phyloP scores from a whole-genome alignment of 2,113 vertebrate species.

The Myiozetetes cayanensis region DNA sequence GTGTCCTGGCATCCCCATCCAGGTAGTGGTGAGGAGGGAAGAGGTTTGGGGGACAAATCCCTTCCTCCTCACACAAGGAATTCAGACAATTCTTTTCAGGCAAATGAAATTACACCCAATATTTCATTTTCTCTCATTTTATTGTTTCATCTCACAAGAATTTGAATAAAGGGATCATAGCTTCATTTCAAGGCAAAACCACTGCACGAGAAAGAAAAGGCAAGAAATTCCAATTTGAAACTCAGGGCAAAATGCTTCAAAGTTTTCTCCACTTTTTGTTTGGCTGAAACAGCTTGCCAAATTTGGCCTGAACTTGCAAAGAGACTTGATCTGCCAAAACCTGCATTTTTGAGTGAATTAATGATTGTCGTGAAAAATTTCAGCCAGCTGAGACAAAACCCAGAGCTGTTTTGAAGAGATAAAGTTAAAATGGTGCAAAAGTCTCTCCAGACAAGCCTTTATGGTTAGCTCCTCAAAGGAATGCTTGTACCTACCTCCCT shows the following conservation, averaged over 20 bases:
- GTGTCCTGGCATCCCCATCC: background rate
- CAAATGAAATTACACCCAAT: background rate
- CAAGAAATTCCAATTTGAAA: background rate
- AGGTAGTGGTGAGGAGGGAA: background rate
- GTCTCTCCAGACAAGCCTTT: constrained; percentile 40
- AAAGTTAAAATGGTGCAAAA: constrained; percentile 62
- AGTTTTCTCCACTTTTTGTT: background rate
- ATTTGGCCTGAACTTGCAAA: constrained; percentile 25
- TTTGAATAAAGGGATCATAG: background rate
- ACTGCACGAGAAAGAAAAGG: background rate
- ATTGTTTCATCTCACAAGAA: background rate
- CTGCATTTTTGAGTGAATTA: constrained; percentile 53
- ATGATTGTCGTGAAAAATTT: constrained; percentile 59
- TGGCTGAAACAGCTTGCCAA: constrained; percentile 10
- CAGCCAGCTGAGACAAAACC: constrained; percentile 51
- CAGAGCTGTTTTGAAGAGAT: constrained; percentile 58
- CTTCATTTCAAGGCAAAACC: background rate
- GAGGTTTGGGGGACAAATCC: background rate
- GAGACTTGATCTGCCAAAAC: constrained; percentile 47
- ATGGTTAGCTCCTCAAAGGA: constrained; percentile 46
- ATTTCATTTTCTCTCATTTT: background rate
- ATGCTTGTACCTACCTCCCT: constrained; percentile 55
- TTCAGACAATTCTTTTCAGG: background rate
- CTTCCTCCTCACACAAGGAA: background rate
- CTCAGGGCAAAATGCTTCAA: background rate